Conservation (phyloP, 1,140 invertebrate genomes). For the Caenorhabditis brenneri region DNA sequence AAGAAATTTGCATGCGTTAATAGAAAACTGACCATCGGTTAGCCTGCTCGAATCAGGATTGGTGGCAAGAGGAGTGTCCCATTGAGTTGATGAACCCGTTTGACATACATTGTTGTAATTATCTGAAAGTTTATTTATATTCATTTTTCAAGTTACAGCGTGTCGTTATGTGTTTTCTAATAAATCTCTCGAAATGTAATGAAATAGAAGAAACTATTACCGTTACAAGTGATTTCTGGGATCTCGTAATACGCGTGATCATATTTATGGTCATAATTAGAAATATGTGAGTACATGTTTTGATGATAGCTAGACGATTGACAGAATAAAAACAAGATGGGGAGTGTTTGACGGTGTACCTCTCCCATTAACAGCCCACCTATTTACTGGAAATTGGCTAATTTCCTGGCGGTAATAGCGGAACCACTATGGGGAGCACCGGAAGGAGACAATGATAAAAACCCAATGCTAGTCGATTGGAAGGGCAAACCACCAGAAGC, state of each 20-base stretch:
- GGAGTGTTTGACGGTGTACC: neutral
- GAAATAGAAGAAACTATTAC: neutral
- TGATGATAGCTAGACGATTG: neutral
- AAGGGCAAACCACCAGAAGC: neutral
- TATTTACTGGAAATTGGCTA: neutral
- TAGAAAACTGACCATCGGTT: conserved; percentile 37
- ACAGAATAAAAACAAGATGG: neutral
- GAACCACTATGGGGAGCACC: neutral
- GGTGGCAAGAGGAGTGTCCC: conserved; percentile 10
- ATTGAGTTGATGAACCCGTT: neutral
- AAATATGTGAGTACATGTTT: neutral
- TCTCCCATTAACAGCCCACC: neutral
- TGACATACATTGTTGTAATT: conserved; percentile 27
- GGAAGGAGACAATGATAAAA: neutral
- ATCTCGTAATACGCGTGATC: neutral
- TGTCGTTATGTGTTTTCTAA: neutral
- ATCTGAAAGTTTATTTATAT: neutral
- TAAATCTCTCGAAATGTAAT: neutral
- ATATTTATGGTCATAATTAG: neutral
- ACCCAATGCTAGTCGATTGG: neutral
- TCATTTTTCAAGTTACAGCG: neutral
- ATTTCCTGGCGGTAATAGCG: neutral
- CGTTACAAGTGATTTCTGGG: too few species aligned
- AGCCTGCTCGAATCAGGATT: neutral
- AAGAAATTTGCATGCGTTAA: neutral